These are phyloP conservation scores for Montipora sp. DNA, from an alignment of 64 coral and sea anemone genomes.

Conservation along the genomic window DNA sequence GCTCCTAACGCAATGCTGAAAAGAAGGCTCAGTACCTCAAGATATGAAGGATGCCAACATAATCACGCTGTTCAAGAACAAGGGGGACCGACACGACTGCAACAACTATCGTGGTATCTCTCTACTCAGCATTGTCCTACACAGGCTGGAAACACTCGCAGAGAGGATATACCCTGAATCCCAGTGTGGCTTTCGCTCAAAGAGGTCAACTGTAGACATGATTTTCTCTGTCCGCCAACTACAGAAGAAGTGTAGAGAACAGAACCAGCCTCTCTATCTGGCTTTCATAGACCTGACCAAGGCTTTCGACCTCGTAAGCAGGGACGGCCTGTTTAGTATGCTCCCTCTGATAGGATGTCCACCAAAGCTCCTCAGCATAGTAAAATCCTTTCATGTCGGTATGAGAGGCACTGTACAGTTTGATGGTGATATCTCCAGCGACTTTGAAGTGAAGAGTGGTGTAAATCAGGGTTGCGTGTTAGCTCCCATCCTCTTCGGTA, in stretches of 20 bases:
- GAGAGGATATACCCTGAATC: not conserved
- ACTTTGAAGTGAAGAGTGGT: not conserved
- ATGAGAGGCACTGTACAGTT: not conserved
- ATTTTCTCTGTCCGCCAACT: constrained; percentile 5
- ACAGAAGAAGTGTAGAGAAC: constrained; percentile 26
- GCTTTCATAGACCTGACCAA: constrained; percentile 10
- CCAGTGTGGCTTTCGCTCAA: constrained; percentile 1
- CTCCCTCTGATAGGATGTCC: not conserved
- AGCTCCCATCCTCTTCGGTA: too few relatives aligned
- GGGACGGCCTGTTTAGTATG: constrained; percentile 39
- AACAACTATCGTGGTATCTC: constrained; percentile 3
- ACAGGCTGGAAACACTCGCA: not conserved
- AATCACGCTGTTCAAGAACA: not conserved
- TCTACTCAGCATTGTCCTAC: constrained; percentile 7
- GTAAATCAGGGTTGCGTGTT: too few relatives aligned
- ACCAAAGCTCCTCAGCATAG: constrained; percentile 9
- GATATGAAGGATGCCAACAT: too few relatives aligned
- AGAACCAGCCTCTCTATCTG: constrained; percentile 2
- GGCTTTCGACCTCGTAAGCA: constrained; percentile 21
- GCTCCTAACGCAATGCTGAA: too few relatives aligned
- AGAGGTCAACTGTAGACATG: constrained; percentile 24
- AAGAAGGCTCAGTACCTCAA: too few relatives aligned
- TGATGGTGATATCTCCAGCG: not conserved
- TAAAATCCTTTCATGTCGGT: constrained; percentile 18
- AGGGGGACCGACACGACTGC: not conserved